Evolutionary conservation across 1,140 invertebrate species (phyloP), one percentile per base, ranked within the genome.

Genomic region (Pemphigus obesinymphae): DNA sequence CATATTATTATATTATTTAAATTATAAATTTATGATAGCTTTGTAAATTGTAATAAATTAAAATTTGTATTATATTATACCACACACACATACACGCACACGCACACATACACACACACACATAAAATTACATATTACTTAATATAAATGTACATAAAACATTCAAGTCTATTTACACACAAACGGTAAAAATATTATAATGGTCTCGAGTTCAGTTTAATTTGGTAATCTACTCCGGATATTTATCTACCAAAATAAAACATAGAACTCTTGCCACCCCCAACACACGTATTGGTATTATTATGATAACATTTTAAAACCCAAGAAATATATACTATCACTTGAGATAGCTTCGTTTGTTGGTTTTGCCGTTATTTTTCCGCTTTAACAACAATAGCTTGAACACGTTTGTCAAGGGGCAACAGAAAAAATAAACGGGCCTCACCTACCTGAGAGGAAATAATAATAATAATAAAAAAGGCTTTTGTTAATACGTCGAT

Each of bases 401-500:
- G 55, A 80, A 80, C 76, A 80, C 55, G 76, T 80, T 80, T 80
- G 37, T 63, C 55, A 40, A 80, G 76, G 76, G 76, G 40, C 50
- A 5, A 58, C 37, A 6, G n/a, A 40, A 37, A 53, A 61, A 61
- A 61, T 40, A 72, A 37, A 80, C 61, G 40, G 40, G 40, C 20
- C 73, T 58, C 23, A 45, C 53, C 76, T 80, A 80, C 55, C 75
- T 20, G 55, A 61, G 37, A 53, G 37, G 17, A 61, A 78, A 61
- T 61, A 80, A 61, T 45, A 34, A 55, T 37, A 37, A 29, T 20
- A 80, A 80, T n/a, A 78, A 80, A 78, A 80, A 80, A 61, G 20
- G 34, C 53, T 61, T 80, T 80, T 80, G 76, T 80, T 80, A 80
- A 80, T 80, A 80, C 55, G 76, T 80, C 76, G 76, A 80, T 80